Evolutionary conservation across 2,888 invertebrate species (phyloP), one percentile per base, ranked within the genome.

Genomic region (Xanthorhoe spadicearia): DNA sequence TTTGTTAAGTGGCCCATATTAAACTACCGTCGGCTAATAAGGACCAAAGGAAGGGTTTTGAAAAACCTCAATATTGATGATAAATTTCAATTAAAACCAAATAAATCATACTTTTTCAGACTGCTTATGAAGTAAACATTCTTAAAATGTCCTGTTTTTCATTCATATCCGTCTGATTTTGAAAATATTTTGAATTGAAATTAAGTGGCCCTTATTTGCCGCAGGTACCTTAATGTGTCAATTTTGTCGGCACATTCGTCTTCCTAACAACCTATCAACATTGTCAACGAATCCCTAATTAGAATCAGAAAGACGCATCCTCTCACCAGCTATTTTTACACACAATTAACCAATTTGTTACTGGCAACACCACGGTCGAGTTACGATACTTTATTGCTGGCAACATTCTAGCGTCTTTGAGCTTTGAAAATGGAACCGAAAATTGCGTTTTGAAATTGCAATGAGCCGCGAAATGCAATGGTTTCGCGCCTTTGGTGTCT

Each of bases 321-420:
- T 64, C 58, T 58, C 71, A 60, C 48, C 67, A 57, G 58, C 65
- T 77, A 77, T 70, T 73, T 76, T 70, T 74, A 77, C 56, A 76
- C 69, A 69, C 89, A 88, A 92, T 91, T 91, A 91, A 89, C 89
- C 87, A 92, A 92, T 90, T 91, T 91, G 90, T 90, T 85, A 80
- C 75, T 88, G 85, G 83, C 86, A 87, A 79, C 78, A 87, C 69
- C 68, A 71, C 88, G 90, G 80, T 86, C 82, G 82, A 81, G 80
- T 85, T 79, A 78, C 77, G 65, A 68, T 74, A 53, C 66, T 91
- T 91, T 91, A 91, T 90, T 83, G 78, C 69, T 82, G 84, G 88
- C 91, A 89, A 90, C 90, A 90, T 88, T 90, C 89, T 90, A 89
- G 85, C 83, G 81, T 84, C 83, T 80, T 89, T 88, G 87, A 68